Evolutionary conservation across 2,888 invertebrate genomes (phyloP), one percentile per base, ranked within the genome.

Genomic region (Leptothorax acervorum): DNA sequence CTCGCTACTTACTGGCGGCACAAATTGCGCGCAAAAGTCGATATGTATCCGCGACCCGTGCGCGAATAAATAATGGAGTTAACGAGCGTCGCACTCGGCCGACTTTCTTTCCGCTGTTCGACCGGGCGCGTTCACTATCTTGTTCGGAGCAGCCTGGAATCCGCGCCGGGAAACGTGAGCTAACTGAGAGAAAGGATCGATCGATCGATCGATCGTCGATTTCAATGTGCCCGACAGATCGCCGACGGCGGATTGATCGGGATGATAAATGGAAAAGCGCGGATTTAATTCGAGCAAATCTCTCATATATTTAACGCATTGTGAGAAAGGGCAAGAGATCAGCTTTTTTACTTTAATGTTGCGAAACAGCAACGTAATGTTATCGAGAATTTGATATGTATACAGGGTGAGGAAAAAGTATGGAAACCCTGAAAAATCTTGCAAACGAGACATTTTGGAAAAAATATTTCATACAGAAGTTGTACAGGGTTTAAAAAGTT

Each of bases 51-150:
- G 57, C 53, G 83, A 66, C 53, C 48, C 60, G 78, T n/a, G 53
- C 62, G 74, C 42, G 82, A 88, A 88, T 88, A 87, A 88, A 88
- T 88, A 88, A 88, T 84, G 63, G 75, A 82, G 63, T 68, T 88
- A 88, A 89, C 85, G 82, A 89, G 83, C 83, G 81, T 31, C 76
- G 68, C 42, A 71, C 70, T 70, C 73, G 88, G 74, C 31, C 85
- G 83, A 87, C 83, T 85, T 87, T 82, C 89, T 73, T 83, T 74
- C 65, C 66, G 74, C n/a, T 39, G 8, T 68, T 78, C 75, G 51
- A 68, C 42, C 74, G 55, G 23, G 68, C 71, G 39, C 85, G 62
- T n/a, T 51, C 55, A 8, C 31, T 53, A 42, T 45, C 39, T 65
- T 68, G 68, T 39, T 71, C 73, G n/a, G n/a, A 51, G n/a, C 71